These are phyloP conservation scores for Aphelenchoides fujianensis DNA, from an alignment of 1,140 invertebrate species.

Conservation along the genomic window DNA sequence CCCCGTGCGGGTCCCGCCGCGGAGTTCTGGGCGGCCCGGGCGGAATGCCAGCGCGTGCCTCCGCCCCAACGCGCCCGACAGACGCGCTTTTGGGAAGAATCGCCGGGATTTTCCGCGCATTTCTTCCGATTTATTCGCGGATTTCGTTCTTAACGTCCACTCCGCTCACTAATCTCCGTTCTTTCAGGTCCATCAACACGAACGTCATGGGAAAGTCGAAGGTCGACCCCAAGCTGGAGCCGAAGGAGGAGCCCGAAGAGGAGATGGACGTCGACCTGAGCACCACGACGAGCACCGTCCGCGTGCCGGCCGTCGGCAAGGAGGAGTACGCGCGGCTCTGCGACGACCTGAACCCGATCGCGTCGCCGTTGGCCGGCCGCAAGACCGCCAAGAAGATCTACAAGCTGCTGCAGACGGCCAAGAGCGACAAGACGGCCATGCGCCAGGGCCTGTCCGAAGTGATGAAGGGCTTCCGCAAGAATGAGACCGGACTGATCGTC, in stretches of 20 bases:
- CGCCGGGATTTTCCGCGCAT: no score
- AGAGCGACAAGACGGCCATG: slow-evolving; percentile 3
- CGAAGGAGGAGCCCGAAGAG: neutral
- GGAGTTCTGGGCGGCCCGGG: no score
- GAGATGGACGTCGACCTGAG: neutral
- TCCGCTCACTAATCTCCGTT: no score
- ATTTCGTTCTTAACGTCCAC: no score
- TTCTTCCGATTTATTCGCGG: no score
- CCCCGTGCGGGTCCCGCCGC: no score
- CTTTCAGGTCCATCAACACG: neutral
- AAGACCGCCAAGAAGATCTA: slow-evolving; percentile 30
- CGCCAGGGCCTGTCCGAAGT: slow-evolving; percentile 18
- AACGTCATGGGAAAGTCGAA: neutral
- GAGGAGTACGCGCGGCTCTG: slow-evolving; percentile 19
- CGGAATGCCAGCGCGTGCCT: no score
- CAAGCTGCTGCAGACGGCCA: slow-evolving; percentile 22
- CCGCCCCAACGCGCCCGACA: no score
- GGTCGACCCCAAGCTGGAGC: neutral
- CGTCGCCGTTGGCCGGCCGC: slow-evolving; percentile 22
- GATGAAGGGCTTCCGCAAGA: slow-evolving; percentile 22
- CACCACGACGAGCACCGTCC: slow-evolving; percentile 3
- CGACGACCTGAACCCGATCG: slow-evolving; percentile 16
- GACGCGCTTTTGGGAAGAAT: neutral
- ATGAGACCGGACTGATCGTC: slow-evolving; percentile 63
- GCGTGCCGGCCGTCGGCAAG: slow-evolving; percentile 20